phyloP scores from a whole-genome alignment of 2,888 invertebrate genomes.

The Rhingia campestris region DNA sequence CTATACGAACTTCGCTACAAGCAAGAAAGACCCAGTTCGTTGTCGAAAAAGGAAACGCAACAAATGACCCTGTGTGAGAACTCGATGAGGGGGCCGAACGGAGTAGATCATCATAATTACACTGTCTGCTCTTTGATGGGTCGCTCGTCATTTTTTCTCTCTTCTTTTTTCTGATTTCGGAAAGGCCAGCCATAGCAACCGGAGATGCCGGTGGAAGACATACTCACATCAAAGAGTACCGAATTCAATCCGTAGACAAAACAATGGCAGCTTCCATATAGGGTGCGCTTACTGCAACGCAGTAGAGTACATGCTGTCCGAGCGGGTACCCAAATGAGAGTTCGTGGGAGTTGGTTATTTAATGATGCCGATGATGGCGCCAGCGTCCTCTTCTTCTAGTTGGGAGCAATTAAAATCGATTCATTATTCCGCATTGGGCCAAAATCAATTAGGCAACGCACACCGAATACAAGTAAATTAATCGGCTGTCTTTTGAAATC shows the following conservation, averaged over 20 bases:
- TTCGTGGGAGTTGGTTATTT: conserved; percentile 71
- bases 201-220: conserved; percentile 72
- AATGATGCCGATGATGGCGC: conserved; percentile 74
- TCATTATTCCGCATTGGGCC: conserved; percentile 65
- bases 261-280: conserved; percentile 74
- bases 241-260: conserved; percentile 74
- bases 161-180: conserved; percentile 44
- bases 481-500: conserved; percentile 54
- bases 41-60: conserved; percentile 69
- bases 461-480: conserved; percentile 63
- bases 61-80: conserved; percentile 74
- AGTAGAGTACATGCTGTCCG: conserved; percentile 59
- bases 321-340: conserved; percentile 66
- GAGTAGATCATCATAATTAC: conserved; percentile 76
- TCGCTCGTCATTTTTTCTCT: conserved; percentile 70
- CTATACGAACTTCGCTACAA: not conserved
- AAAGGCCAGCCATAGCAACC: conserved; percentile 63
- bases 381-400: conserved; percentile 71
- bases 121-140: conserved; percentile 75
- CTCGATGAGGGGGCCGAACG: conserved; percentile 73
- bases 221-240: conserved; percentile 70
- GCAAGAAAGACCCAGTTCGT: conserved; percentile 42
- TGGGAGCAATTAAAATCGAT: conserved; percentile 74
- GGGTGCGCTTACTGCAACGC: conserved; percentile 72
- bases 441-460: conserved; percentile 71